phyloP scores from a whole-genome alignment of 2,797 vertebrate species.

The Mastacembelus armatus region DNA sequence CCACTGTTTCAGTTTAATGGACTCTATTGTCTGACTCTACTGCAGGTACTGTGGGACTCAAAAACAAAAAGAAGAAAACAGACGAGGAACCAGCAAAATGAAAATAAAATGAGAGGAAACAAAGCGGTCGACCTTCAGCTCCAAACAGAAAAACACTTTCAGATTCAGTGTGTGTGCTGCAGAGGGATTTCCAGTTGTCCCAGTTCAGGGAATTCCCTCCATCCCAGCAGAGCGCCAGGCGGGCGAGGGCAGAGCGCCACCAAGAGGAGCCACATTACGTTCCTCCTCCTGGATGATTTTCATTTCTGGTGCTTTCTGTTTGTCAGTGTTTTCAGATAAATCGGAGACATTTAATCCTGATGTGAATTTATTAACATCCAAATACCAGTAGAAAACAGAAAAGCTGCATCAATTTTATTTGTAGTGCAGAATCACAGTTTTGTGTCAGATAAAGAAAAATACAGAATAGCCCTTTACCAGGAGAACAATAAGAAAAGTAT shows the following conservation, averaged over 20 bases:
- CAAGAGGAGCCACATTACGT: conserved; percentile 39
- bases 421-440: no score
- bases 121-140: conserved; percentile 62
- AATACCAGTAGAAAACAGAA: no score
- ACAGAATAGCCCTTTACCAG: no score
- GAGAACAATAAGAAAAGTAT: no score
- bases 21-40: conserved; percentile 13
- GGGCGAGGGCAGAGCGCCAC: conserved; percentile 52
- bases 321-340: background rate
- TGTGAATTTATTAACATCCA: no score
- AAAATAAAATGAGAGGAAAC: conserved; percentile 59
- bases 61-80: conserved; percentile 17
- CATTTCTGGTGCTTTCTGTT: background rate
- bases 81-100: conserved; percentile 26
- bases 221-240: conserved; percentile 50
- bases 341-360: no score
- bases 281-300: background rate
- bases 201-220: conserved; percentile 65
- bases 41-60: background rate
- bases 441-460: no score
- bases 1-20: background rate
- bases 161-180: conserved; percentile 15
- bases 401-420: no score
- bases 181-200: conserved; percentile 63
- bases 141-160: conserved; percentile 53